Percentiles rank a stretch among this genome's conserved stretches.
Conservation (phyloP, 2,113 vertebrate genomes). For the Colaptes auratus region DNA sequence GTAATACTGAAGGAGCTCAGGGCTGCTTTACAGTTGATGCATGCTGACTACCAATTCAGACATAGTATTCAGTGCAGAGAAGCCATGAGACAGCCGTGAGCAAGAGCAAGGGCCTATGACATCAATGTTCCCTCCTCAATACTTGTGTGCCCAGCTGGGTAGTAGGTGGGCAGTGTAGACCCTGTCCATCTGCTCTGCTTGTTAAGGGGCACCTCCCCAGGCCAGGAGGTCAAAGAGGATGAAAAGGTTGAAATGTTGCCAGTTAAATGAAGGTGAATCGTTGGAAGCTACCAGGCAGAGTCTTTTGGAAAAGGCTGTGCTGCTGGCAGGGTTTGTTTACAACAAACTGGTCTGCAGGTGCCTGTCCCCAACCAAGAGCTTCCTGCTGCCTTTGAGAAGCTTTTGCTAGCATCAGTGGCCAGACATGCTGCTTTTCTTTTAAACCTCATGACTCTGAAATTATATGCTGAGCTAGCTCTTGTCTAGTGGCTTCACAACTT, state of each 20-base stretch:
- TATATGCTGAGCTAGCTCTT: neutral
- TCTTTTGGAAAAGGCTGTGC: neutral
- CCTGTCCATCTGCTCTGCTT: neutral
- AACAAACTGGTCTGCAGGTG: neutral
- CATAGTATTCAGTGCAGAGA: neutral
- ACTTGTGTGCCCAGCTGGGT: accelerated
- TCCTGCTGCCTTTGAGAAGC: neutral
- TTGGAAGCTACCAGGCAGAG: neutral
- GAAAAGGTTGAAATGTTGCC: neutral
- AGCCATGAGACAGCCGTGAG: neutral
- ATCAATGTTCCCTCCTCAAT: neutral
- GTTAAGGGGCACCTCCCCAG: neutral
- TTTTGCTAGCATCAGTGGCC: neutral
- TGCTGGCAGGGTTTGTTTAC: neutral
- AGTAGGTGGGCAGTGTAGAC: neutral
- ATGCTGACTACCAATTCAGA: neutral
- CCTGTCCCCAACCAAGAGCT: accelerated
- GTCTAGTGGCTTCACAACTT: neutral
- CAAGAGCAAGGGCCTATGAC: neutral
- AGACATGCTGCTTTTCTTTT: neutral
- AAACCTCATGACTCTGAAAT: neutral
- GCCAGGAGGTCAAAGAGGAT: neutral
- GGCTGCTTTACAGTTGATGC: neutral
- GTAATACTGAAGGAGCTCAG: neutral
- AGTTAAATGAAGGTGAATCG: neutral